Evolutionary conservation across 2,113 vertebrate species (phyloP), one percentile per base, ranked within the genome.

Genomic region (Calcarius ornatus): DNA sequence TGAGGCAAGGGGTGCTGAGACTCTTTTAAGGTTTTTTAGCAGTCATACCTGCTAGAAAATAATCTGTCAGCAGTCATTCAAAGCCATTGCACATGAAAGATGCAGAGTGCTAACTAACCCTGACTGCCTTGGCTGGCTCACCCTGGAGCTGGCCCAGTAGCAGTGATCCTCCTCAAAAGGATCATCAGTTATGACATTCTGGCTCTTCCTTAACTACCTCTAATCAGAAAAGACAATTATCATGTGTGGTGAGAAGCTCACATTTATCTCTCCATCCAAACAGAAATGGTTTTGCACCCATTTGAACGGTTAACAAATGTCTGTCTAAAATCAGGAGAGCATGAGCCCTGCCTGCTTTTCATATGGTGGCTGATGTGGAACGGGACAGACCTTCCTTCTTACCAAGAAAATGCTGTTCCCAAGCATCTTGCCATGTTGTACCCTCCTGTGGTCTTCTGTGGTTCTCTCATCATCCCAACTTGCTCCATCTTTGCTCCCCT

Each of bases 211-310:
- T 73, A 51, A 2, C n/a, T 11, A 24, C 20, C 63, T 54, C 57
- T 51, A 40, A 71, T 57, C 57, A 61, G 25, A 69, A 56, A 40
- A 50, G 24, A 23, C 13, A 48, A 27, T 25, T 38, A 18, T 37
- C 10, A 60, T 71, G 43, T 6, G 6, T 28, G 17, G 37, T 31
- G 37, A 90, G n/a, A 23, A 84, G 33, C 11, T 80, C 14, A 10
- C 35, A n/a, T 60, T 40, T 57, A 11, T 25, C 35, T 53, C 24
- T 37, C 47, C 28, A 15, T 14, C 19, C 20, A 60, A 77, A 92
- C 38, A 77, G 35, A 42, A 11, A 51, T 48, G 33, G 1, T 48
- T 82, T 40, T 40, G 12, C 0, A 0, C 8, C 40, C 24, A 18
- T 56, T 18, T 70, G 37, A 70, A 75, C 15, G 0, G 0, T 24